Evolutionary conservation across 2,113 vertebrate genomes (phyloP).

Genomic region (Toxotes jaculatrix): DNA sequence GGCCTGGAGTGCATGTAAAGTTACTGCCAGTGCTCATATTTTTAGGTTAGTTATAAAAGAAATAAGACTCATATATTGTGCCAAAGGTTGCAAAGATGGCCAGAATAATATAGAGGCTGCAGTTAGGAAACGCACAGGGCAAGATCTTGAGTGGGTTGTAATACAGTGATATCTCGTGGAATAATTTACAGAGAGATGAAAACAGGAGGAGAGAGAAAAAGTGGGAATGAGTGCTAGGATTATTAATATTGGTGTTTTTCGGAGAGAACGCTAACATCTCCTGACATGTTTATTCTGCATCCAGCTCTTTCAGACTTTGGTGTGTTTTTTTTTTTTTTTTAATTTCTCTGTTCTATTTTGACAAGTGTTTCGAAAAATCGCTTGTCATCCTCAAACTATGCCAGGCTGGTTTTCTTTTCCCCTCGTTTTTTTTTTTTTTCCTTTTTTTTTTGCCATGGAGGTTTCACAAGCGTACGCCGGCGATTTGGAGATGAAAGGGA

Average conservation of each 20-base stretch:
- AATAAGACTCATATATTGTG: slow-evolving; percentile 26
- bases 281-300: slow-evolving; percentile 79
- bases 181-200: slow-evolving; percentile 54
- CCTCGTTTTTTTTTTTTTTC: background rate
- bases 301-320: slow-evolving; percentile 64
- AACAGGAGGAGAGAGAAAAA: slow-evolving; percentile 36
- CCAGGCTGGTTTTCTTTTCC: slow-evolving; percentile 46
- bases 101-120: slow-evolving; percentile 40
- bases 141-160: slow-evolving; percentile 61
- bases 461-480: slow-evolving; percentile 75
- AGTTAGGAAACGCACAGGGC: slow-evolving; percentile 49
- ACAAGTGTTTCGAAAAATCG: slow-evolving; percentile 64
- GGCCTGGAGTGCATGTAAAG: slow-evolving; percentile 42
- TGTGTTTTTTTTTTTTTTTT: slow-evolving; percentile 10
- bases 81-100: slow-evolving; percentile 62
- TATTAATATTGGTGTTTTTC: slow-evolving; percentile 66
- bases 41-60: slow-evolving; percentile 66
- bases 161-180: slow-evolving; percentile 43
- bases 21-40: slow-evolving; percentile 60
- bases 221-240: slow-evolving; percentile 42
- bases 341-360: slow-evolving; percentile 68
- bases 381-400: slow-evolving; percentile 79
- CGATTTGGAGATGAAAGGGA: slow-evolving; percentile 86
- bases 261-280: slow-evolving; percentile 62
- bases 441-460: slow-evolving; percentile 60